Conservation (phyloP, 1,140 invertebrate genomes). For the Holotrichia oblita region DNA sequence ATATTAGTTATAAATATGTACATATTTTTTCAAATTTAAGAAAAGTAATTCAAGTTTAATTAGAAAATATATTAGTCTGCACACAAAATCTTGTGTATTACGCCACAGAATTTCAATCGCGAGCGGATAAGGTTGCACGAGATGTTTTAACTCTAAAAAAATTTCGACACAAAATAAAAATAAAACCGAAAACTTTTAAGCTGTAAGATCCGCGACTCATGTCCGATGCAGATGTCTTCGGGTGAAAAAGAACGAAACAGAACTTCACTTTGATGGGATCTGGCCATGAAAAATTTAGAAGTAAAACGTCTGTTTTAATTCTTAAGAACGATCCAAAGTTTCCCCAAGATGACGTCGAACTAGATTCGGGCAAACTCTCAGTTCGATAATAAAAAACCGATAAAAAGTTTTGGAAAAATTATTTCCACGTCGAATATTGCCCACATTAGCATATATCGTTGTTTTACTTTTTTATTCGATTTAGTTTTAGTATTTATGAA, state of each 20-base stretch:
- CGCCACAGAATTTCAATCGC: too few relatives aligned
- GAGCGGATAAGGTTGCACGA: too few relatives aligned
- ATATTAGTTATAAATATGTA: too few relatives aligned
- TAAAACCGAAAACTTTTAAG: not conserved
- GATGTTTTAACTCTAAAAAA: too few relatives aligned
- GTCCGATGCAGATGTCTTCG: not conserved
- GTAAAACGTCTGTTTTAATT: conserved; percentile 1
- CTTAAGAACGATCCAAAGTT: not conserved
- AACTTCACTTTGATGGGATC: not conserved
- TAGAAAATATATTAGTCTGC: too few relatives aligned
- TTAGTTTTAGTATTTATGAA: too few relatives aligned
- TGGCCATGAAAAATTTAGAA: conserved; percentile 8
- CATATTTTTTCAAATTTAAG: too few relatives aligned
- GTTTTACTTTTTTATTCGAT: too few relatives aligned
- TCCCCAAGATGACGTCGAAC: not conserved
- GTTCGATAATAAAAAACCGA: not conserved
- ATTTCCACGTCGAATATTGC: not conserved
- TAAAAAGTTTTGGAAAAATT: conserved; percentile 8
- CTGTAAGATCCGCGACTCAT: not conserved
- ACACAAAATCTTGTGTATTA: too few relatives aligned
- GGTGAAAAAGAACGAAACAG: not conserved
- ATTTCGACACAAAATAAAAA: not conserved
- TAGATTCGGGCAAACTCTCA: not conserved
- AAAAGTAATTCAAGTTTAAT: too few relatives aligned
- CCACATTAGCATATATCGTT: not conserved